These are phyloP conservation scores for Tetraodon nigroviridis DNA, from an alignment of 2,113 vertebrate genomes.

Conservation along the genomic window DNA sequence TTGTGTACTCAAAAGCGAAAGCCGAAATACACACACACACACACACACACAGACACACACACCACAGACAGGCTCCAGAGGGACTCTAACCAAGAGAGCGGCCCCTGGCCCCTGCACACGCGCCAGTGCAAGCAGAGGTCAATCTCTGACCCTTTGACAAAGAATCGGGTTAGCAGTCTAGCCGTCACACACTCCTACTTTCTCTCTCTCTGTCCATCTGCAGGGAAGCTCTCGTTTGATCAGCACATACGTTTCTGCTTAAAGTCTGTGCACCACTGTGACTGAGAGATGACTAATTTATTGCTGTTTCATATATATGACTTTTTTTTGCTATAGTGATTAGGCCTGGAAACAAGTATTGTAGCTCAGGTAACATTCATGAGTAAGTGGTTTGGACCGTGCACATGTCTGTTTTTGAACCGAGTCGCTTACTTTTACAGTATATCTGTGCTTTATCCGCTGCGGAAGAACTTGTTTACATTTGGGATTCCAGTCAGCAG, in stretches of 20 bases:
- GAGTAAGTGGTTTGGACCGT: conserved; percentile 9
- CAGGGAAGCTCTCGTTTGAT: conserved; percentile 3
- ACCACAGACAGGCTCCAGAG: conserved; percentile 38
- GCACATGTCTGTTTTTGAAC: conserved; percentile 28
- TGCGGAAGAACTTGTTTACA: conserved; percentile 66
- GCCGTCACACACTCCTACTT: conserved; percentile 12
- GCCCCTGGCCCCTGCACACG: conserved; percentile 66
- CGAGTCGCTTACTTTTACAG: conserved; percentile 37
- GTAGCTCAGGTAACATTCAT: conserved; percentile 2
- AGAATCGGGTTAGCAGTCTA: conserved; percentile 40
- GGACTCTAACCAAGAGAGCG: conserved; percentile 46
- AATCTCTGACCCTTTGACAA: conserved; percentile 35
- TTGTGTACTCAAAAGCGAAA: conserved; percentile 6
- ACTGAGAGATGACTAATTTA: neutral
- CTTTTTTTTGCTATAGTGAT: neutral
- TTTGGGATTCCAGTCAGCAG: conserved; percentile 59
- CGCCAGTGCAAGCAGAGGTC: conserved; percentile 43
- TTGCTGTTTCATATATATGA: neutral
- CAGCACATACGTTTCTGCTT: neutral
- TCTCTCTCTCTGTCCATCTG: neutral
- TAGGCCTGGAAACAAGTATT: conserved; percentile 1
- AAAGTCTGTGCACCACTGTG: neutral
- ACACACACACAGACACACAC: conserved; percentile 15
- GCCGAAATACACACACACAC: conserved; percentile 31
- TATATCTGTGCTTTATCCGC: conserved; percentile 66